Evolutionary conservation across 2,888 invertebrate species (phyloP), one percentile per base, ranked within the genome.

Genomic region (Cryptocephalus moraei): DNA sequence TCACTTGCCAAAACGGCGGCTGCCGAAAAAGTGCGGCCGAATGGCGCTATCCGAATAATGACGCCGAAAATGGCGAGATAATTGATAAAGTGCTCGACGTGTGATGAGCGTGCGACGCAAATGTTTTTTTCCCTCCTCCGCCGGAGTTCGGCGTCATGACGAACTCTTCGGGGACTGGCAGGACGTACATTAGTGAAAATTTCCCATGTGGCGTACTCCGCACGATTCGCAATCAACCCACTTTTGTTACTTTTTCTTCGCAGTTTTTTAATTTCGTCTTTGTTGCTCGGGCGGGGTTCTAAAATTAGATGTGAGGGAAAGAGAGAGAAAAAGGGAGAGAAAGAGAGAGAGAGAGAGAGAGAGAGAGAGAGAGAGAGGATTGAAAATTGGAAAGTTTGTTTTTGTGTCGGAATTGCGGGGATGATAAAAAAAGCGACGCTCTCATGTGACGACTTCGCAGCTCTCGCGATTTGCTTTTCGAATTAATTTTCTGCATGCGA

Each of bases 101-200:
- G 39, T 39, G 47, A 47, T 47, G 47, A 32, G 47, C 33, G 39
- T 32, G 44, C 22, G 22, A 22, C 22, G 22, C 22, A 22, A 22
- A 42, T 33, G 38, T 46, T 41, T 41, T 46, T 46, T 43, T 47
- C 36, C 33, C 40, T 11, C 34, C 41, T n/a, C 33, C 14, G 39
- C 45, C 45, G 22, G 39, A 22, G 22, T 22, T 36, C 22, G 33
- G 45, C 39, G 39, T 38, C 41, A 38, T 39, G 32, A 33, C 46
- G 31, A 42, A 38, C 36, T 42, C 46, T 38, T 40, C 33, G 31
- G 47, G 47, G 47, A 43, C 14, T 14, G 33, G 47, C 43, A 43
- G 43, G 43, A 43, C 47, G 47, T 47, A 43, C 47, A 47, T 47
- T 47, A 47, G 47, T 39, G 47, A 47, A 47, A 47, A 47, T 47